These are phyloP conservation scores for Zele albiditarsus DNA, from an alignment of 2,888 invertebrate species.

Conservation along the genomic window DNA sequence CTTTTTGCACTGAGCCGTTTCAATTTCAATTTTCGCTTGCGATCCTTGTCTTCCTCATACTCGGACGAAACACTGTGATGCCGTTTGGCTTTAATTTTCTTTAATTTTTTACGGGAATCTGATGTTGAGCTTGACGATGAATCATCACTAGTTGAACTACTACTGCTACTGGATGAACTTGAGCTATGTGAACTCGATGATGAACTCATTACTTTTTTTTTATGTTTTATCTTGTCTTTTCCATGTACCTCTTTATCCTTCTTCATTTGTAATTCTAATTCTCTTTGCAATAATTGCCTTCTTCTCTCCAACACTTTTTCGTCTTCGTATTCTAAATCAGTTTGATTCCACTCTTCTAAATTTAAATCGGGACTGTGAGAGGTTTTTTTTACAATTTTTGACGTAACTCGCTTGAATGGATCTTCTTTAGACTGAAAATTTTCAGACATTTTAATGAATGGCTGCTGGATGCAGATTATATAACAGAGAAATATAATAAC, in stretches of 20 bases:
- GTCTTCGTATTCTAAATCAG: slow-evolving; percentile 86
- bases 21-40: slow-evolving; percentile 68
- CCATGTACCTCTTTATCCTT: slow-evolving; percentile 83
- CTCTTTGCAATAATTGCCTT: slow-evolving; percentile 83
- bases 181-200: slow-evolving; percentile 81
- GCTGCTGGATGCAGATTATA: background rate
- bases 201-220: slow-evolving; percentile 79
- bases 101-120: slow-evolving; percentile 75
- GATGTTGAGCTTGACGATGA: slow-evolving; percentile 78
- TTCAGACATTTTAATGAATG: slow-evolving; percentile 9
- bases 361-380: slow-evolving; percentile 78
- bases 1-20: slow-evolving; percentile 65
- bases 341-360: slow-evolving; percentile 86
- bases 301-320: slow-evolving; percentile 86
- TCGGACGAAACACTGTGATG: slow-evolving; percentile 81
- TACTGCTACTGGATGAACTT: slow-evolving; percentile 78
- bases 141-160: slow-evolving; percentile 77
- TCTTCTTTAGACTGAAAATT: slow-evolving; percentile 75
- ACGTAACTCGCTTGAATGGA: slow-evolving; percentile 79
- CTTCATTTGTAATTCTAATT: slow-evolving; percentile 85
- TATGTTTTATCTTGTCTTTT: slow-evolving; percentile 78
- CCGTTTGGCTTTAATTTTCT: slow-evolving; percentile 75
- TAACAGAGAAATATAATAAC: slow-evolving; percentile 41
- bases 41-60: slow-evolving; percentile 77
- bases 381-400: slow-evolving; percentile 76